Conservation (phyloP, 2,797 vertebrate genomes). For the Protosalanx chinensis region DNA sequence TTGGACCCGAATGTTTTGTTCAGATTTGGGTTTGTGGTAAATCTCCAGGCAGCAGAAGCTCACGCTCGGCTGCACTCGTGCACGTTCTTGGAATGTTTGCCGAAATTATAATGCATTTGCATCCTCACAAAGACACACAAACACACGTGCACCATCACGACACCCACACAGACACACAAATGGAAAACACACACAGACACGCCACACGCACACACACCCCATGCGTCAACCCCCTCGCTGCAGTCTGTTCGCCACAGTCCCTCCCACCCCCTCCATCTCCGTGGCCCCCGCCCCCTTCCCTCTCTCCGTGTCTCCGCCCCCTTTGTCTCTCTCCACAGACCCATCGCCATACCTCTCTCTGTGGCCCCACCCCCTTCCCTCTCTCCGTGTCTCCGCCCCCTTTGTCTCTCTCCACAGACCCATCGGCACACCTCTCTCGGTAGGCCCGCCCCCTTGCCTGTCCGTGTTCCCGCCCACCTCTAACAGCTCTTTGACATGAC, state of each 20-base stretch:
- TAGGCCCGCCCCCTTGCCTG: too few relatives aligned
- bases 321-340: too few relatives aligned
- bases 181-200: constrained; percentile 12
- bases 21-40: neutral
- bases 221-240: neutral
- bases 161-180: constrained; percentile 11
- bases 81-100: neutral
- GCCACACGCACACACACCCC: constrained; percentile 8
- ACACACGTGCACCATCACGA: constrained; percentile 6
- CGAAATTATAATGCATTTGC: too few relatives aligned
- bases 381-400: too few relatives aligned
- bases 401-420: too few relatives aligned
- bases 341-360: neutral
- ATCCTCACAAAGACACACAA: neutral
- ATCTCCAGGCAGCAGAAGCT: neutral
- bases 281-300: neutral
- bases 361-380: too few relatives aligned
- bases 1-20: neutral
- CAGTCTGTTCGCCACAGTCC: too few relatives aligned
- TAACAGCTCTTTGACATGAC: constrained; percentile 22
- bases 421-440: neutral
- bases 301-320: neutral
- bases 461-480: too few relatives aligned
- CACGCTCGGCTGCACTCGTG: constrained; percentile 4
- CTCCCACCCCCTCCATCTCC: too few relatives aligned